Base-by-base conservation (phyloP, 2,888 invertebrate genomes). In the Spodoptera littoralis region DNA sequence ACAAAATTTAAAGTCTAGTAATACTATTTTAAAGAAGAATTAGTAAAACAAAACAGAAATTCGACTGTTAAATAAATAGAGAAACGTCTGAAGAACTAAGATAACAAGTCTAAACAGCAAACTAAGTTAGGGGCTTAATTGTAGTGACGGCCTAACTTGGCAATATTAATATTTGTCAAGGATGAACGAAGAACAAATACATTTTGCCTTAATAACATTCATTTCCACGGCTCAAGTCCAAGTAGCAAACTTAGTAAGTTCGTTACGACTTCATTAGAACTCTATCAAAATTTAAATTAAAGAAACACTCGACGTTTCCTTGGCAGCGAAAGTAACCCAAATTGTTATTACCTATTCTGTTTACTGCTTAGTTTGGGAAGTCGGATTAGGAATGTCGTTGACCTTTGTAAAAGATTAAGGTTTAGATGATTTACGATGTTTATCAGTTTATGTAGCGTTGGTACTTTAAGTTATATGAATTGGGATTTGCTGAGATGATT, bases 51-150 rank as follows among this genome's bases (percentile, higher is more conserved):
- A 81, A 84, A 84, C 84, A 71, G 70, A 70, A 89, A 86, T 79
- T 80, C 62, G 78, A 86, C 80, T 77, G 80, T 81, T 86, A 81
- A 86, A 86, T 88, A 89, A 89, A 89, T 87, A 88, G 73, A 70
- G 69, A 69, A 75, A 76, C 84, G 85, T 84, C 91, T 91, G 91
- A 90, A 90, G 89, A 88, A 89, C 87, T 89, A 86, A 88, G 90
- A 91, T 90, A 90, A 89, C 89, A 88, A 81, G 79, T 80, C 81
- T 73, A 81, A 87, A 83, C 81, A 85, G 78, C 84, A 84, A 87
- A 87, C 84, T 85, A 82, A 88, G 87, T 89, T 86, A 84, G 73
- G 74, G 71, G 76, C 82, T 86, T 88, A 88, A 89, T 88, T 87
- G 88, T 85, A 83, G 85, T 67, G 62, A 76, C 76, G 71, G 66